phyloP scores from a whole-genome alignment of 2,113 vertebrate genomes.

The Bujurquina vittata region DNA sequence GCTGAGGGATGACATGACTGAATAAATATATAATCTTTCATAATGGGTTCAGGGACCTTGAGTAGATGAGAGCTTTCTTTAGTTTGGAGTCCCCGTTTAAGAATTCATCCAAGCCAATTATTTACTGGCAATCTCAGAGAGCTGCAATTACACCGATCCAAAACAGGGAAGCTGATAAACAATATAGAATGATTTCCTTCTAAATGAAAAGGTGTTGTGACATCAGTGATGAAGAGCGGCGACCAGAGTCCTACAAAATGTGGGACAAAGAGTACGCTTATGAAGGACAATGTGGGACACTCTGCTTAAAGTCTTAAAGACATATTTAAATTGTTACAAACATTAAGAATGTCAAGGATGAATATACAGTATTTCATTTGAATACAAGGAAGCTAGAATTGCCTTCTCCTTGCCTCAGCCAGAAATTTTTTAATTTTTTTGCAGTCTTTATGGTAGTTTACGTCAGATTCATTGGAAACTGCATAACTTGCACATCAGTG shows the following conservation, averaged over 20 bases:
- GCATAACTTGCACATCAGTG: no score
- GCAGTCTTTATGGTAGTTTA: background rate
- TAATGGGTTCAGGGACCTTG: conserved; percentile 50
- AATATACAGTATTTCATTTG: no score
- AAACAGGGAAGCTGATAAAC: background rate
- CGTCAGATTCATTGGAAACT: background rate
- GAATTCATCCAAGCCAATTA: background rate
- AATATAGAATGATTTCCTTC: background rate
- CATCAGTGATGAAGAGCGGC: background rate
- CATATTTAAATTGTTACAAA: background rate
- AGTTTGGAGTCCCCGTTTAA: conserved; percentile 27
- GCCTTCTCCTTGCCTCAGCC: background rate
- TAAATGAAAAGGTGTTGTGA: background rate
- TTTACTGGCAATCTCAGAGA: background rate
- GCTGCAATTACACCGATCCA: background rate
- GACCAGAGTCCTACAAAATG: background rate
- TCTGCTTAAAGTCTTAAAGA: background rate
- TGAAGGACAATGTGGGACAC: background rate
- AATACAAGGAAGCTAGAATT: background rate
- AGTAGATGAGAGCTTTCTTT: conserved; percentile 16
- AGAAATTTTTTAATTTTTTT: background rate
- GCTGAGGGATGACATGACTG: conserved; percentile 31
- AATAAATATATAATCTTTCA: conserved; percentile 46
- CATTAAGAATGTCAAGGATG: background rate
- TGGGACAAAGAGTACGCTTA: background rate